These are phyloP conservation scores for Psephotus haematonotus DNA, from an alignment of 2,113 vertebrate genomes.

Conservation along the genomic window DNA sequence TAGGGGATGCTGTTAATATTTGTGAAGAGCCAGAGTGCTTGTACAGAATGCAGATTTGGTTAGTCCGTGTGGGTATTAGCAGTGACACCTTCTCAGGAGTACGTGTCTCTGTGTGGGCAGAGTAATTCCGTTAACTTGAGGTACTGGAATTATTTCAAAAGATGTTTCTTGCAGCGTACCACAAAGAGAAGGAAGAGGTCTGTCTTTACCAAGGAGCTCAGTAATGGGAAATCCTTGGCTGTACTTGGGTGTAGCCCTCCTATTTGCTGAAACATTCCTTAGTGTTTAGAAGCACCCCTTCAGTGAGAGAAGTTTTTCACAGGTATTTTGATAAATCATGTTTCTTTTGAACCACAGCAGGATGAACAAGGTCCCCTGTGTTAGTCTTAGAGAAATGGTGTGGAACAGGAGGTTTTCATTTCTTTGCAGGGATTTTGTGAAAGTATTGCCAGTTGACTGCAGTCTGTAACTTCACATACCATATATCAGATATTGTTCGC, in stretches of 20 bases:
- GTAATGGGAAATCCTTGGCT: neutral
- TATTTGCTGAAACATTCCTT: neutral
- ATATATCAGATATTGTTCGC: neutral
- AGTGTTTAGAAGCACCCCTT: neutral
- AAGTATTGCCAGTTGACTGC: neutral
- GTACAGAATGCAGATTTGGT: neutral
- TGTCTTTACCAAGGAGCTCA: neutral
- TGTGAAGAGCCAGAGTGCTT: neutral
- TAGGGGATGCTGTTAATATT: neutral
- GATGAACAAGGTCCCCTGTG: neutral
- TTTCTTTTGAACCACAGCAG: neutral
- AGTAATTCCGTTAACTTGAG: neutral
- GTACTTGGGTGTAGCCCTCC: neutral
- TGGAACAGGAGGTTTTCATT: neutral
- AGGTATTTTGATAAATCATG: neutral
- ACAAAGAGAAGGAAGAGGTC: neutral
- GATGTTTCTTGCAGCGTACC: neutral
- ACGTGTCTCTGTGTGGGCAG: neutral
- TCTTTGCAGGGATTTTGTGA: neutral
- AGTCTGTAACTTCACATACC: neutral
- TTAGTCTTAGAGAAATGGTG: neutral
- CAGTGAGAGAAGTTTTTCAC: neutral
- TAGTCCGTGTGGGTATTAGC: neutral
- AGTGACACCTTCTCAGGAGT: neutral
- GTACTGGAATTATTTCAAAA: neutral